These are phyloP conservation scores for Salvelinus namaycush DNA, from an alignment of 2,113 vertebrate species.

Conservation along the genomic window DNA sequence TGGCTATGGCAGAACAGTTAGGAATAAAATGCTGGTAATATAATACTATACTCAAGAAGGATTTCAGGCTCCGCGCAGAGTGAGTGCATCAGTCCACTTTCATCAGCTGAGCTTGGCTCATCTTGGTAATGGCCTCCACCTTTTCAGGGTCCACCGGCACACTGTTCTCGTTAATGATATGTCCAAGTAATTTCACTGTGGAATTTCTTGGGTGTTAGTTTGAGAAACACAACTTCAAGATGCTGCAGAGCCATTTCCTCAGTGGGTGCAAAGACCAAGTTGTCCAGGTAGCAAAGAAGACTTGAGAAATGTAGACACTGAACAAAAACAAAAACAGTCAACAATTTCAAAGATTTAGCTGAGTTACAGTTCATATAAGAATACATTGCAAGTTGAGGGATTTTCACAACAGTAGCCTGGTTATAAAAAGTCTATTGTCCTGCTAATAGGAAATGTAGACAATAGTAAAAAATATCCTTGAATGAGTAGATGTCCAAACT, in stretches of 20 bases:
- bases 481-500: no score
- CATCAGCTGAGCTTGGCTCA: constrained; percentile 6
- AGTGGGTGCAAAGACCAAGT: no score
- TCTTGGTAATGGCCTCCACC: constrained; percentile 7
- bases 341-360: no score
- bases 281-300: no score
- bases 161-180: neutral
- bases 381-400: no score
- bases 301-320: no score
- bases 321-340: no score
- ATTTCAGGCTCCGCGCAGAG: constrained; percentile 21
- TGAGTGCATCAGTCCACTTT: constrained; percentile 13
- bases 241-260: neutral
- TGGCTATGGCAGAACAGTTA: constrained; percentile 13
- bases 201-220: constrained; percentile 2
- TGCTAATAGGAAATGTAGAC: no score
- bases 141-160: constrained; percentile 15
- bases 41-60: constrained; percentile 36
- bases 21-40: constrained; percentile 42
- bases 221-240: neutral
- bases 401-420: no score
- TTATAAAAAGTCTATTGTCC: no score
- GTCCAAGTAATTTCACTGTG: constrained; percentile 12
- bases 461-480: no score
- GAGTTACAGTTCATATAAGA: no score